Percentiles rank a stretch among this genome's conserved stretches.
Conservation (phyloP, 2,797 vertebrate genomes). For the Rallus crepitans region DNA sequence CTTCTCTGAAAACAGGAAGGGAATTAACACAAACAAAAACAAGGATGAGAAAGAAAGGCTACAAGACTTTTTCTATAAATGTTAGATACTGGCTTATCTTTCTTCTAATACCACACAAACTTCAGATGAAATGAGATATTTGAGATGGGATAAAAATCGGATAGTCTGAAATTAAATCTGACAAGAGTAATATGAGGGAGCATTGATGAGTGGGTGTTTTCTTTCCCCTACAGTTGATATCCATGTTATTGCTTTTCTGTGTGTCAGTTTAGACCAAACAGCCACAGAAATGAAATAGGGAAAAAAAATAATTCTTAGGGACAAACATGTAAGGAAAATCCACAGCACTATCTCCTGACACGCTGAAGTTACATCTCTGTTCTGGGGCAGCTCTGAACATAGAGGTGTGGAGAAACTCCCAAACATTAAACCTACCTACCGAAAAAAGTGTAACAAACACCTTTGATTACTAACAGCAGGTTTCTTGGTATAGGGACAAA, state of each 20-base stretch:
- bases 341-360: neutral
- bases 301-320: rapidly evolving
- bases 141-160: neutral
- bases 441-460: neutral
- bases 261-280: neutral
- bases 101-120: neutral
- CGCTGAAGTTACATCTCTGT: neutral
- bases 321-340: neutral
- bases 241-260: neutral
- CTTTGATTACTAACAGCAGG: neutral
- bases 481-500: neutral
- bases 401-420: neutral
- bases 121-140: slow-evolving; percentile 17
- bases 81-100: neutral
- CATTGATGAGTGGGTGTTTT: neutral
- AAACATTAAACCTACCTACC: neutral
- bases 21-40: slow-evolving; percentile 45
- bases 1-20: slow-evolving; percentile 21
- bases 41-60: neutral
- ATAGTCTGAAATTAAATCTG: slow-evolving; percentile 31
- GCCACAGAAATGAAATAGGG: neutral
- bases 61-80: neutral
- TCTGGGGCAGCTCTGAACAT: neutral
- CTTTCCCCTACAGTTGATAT: neutral
- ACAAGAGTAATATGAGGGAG: neutral